Percentiles rank a stretch among this genome's conserved stretches.
phyloP scores from a whole-genome alignment of 2,113 vertebrate species.

The Caloenas nicobarica region DNA sequence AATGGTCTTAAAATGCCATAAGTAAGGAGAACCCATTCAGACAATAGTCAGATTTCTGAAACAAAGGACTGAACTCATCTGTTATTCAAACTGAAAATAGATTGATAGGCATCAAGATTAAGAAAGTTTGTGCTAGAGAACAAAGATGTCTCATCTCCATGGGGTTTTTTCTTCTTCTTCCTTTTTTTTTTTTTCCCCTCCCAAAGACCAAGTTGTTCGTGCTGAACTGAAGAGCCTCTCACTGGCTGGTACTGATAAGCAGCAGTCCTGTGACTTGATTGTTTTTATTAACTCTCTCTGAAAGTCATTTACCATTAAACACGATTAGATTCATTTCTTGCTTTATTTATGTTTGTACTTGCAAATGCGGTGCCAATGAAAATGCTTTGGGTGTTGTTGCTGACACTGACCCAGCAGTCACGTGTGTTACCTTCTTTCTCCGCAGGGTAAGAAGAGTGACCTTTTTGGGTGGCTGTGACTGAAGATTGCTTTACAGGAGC shows the following conservation, averaged over 20 bases:
- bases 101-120: slow-evolving; percentile 64
- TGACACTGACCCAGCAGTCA: slow-evolving; percentile 72
- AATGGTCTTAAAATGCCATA: slow-evolving; percentile 44
- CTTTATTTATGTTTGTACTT: slow-evolving; percentile 65
- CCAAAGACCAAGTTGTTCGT: slow-evolving; percentile 48
- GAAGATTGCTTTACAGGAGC: slow-evolving; percentile 91
- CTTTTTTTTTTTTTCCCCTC: background rate
- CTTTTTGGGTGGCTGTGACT: slow-evolving; percentile 83
- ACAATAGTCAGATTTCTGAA: slow-evolving; percentile 66
- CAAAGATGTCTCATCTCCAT: slow-evolving; percentile 58
- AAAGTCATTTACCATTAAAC: slow-evolving; percentile 62
- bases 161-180: background rate
- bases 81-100: slow-evolving; percentile 71
- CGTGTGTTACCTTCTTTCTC: slow-evolving; percentile 78
- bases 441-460: slow-evolving; percentile 89
- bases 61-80: slow-evolving; percentile 70
- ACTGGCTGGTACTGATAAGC: slow-evolving; percentile 57
- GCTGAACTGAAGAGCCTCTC: slow-evolving; percentile 52
- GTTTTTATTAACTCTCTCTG: slow-evolving; percentile 71
- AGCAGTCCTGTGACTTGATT: slow-evolving; percentile 58
- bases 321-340: slow-evolving; percentile 56
- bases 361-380: slow-evolving; percentile 55
- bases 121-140: slow-evolving; percentile 62
- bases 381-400: slow-evolving; percentile 46
- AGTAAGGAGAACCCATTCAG: slow-evolving; percentile 55